Conservation (phyloP, 2,888 invertebrate species). For the Ptychoptera contaminata region DNA sequence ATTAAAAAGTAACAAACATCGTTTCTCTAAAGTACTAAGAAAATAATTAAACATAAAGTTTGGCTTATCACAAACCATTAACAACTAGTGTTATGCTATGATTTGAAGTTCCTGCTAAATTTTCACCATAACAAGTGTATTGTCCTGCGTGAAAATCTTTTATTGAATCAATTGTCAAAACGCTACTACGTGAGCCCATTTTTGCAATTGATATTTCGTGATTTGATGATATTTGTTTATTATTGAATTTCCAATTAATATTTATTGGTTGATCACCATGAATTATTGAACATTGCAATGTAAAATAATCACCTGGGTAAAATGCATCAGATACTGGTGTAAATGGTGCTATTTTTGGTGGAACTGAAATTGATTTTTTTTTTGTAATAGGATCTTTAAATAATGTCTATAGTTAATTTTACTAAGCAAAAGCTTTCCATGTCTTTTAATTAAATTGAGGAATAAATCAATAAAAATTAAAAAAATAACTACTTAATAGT, state of each 20-base stretch:
- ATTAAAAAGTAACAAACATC: constrained; percentile 1
- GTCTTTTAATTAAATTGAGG: no score
- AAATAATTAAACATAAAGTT: neutral
- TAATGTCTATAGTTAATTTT: no score
- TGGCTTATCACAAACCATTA: constrained; percentile 36
- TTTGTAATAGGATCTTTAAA: no score
- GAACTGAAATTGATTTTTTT: constrained; percentile 65
- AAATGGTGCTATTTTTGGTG: constrained; percentile 68
- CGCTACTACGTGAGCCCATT: constrained; percentile 37
- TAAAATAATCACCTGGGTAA: constrained; percentile 51
- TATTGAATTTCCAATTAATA: constrained; percentile 58
- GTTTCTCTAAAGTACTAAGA: neutral
- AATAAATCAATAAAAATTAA: neutral
- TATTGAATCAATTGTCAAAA: constrained; percentile 45
- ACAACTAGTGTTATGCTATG: constrained; percentile 50
- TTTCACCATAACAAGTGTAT: constrained; percentile 49
- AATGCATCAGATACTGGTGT: constrained; percentile 61
- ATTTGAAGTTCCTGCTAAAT: constrained; percentile 47
- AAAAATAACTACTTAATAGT: neutral
- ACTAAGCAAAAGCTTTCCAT: no score
- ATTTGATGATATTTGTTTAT: constrained; percentile 35
- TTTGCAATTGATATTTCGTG: constrained; percentile 38
- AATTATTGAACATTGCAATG: constrained; percentile 52
- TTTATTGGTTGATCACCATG: constrained; percentile 66
- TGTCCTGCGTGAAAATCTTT: constrained; percentile 53